phyloP scores from a whole-genome alignment of 2,797 vertebrate species.

The Falco berigora region DNA sequence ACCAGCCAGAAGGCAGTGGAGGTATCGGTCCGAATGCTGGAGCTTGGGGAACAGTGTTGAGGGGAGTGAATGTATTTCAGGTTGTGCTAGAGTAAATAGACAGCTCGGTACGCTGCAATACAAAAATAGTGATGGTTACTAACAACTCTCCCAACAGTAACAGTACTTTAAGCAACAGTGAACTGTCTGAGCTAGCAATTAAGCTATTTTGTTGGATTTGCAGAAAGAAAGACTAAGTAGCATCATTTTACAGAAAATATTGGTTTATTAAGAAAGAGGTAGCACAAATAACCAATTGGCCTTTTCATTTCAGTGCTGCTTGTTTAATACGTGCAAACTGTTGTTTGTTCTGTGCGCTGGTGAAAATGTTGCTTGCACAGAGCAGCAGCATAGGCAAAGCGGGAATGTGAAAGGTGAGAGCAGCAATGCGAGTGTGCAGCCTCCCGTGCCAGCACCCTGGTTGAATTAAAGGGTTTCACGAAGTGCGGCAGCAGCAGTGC shows the following conservation, averaged over 20 bases:
- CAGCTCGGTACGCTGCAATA: neutral
- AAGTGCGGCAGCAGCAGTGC: neutral
- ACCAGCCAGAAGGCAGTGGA: neutral
- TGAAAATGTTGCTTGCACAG: neutral
- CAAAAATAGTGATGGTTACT: neutral
- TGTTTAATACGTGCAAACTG: neutral
- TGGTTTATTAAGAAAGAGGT: neutral
- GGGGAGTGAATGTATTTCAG: neutral
- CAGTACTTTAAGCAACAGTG: neutral
- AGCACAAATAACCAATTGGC: neutral
- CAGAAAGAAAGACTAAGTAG: neutral
- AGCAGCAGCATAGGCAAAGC: rapidly evolving
- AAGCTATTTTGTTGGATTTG: neutral
- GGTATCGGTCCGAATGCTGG: neutral
- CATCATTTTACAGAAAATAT: neutral
- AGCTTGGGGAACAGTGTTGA: too few species aligned
- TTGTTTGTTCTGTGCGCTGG: neutral
- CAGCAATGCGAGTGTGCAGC: neutral
- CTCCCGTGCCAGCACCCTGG: neutral
- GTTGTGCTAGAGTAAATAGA: neutral
- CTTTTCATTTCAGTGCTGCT: neutral
- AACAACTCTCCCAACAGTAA: neutral
- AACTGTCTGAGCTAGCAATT: neutral
- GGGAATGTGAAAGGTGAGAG: neutral
- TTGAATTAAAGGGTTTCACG: neutral